A percentile compares a stretch with the other conserved stretches of the same genome.
Evolutionary conservation across 35 echinoderm and acorn worm species (phyloP).

Genomic region (Patiria miniata): DNA sequence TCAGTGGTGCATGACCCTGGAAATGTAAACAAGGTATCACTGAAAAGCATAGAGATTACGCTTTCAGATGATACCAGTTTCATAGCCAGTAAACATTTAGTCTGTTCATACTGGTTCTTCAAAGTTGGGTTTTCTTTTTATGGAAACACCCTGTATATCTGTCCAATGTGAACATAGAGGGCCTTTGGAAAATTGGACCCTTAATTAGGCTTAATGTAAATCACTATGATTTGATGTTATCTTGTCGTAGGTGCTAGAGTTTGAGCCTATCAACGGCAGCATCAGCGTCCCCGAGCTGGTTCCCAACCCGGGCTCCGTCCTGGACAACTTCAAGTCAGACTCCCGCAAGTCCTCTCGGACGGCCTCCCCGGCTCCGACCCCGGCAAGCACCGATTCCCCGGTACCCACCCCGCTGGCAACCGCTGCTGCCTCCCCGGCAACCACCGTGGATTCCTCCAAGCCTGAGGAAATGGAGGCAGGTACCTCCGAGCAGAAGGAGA

Average conservation of each 20-base stretch:
- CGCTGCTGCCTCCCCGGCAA: not conserved
- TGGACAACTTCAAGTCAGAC: slow-evolving; percentile 53
- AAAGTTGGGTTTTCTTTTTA: too few relatives aligned
- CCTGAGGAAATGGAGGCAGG: slow-evolving; percentile 11
- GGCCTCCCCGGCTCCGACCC: slow-evolving; percentile 77
- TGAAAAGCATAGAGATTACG: too few relatives aligned
- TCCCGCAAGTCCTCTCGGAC: slow-evolving; percentile 82
- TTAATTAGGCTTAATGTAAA: too few relatives aligned
- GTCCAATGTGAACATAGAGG: too few relatives aligned
- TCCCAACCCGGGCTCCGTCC: slow-evolving; percentile 46
- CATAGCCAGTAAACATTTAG: too few relatives aligned
- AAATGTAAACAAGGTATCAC: too few relatives aligned
- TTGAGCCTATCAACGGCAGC: slow-evolving; percentile 95
- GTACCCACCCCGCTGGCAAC: slow-evolving; percentile 40
- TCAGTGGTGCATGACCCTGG: too few relatives aligned
- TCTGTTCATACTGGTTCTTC: too few relatives aligned
- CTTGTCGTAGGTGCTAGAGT: slow-evolving; percentile 82
- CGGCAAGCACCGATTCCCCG: slow-evolving; percentile 50
- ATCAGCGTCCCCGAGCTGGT: slow-evolving; percentile 86
- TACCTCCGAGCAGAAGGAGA: not conserved
- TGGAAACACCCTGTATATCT: too few relatives aligned
- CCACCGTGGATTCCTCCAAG: slow-evolving; percentile 55
- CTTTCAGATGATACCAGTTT: too few relatives aligned
- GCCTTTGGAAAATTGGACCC: too few relatives aligned
- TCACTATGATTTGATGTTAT: not conserved